phyloP scores from a whole-genome alignment of 2,113 vertebrate genomes.

The Motacilla alba region DNA sequence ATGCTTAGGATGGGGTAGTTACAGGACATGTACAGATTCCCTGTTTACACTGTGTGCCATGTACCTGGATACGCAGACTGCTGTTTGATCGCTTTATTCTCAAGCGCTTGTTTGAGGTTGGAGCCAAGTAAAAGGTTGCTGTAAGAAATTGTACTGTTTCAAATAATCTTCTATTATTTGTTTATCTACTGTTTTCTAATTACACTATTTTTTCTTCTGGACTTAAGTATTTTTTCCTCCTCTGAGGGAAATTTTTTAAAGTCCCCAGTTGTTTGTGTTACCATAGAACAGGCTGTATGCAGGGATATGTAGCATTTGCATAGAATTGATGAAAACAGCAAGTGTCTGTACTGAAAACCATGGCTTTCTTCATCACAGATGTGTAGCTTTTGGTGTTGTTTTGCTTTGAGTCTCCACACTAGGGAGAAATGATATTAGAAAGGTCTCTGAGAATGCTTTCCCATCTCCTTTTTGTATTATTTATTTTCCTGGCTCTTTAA shows the following conservation, averaged over 20 bases:
- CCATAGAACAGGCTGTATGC: neutral
- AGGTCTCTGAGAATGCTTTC: neutral
- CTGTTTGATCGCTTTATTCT: neutral
- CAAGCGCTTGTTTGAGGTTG: neutral
- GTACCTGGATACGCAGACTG: neutral
- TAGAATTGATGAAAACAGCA: neutral
- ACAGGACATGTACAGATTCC: neutral
- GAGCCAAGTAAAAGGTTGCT: neutral
- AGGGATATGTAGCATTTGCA: neutral
- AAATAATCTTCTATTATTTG: neutral
- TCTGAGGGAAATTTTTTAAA: neutral
- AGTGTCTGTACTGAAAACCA: neutral
- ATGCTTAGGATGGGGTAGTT: neutral
- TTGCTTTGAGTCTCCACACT: neutral
- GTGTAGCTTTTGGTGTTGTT: neutral
- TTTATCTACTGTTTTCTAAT: neutral
- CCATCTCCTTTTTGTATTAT: neutral
- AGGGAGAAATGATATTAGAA: neutral
- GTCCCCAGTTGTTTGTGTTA: neutral
- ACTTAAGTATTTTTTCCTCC: neutral
- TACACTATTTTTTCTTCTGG: neutral
- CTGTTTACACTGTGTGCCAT: accelerated
- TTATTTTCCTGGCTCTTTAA: neutral
- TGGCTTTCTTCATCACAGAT: neutral
- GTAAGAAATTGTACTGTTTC: neutral